These are phyloP conservation scores for Galeruca laticollis DNA, from an alignment of 2,888 invertebrate species.

Conservation along the genomic window DNA sequence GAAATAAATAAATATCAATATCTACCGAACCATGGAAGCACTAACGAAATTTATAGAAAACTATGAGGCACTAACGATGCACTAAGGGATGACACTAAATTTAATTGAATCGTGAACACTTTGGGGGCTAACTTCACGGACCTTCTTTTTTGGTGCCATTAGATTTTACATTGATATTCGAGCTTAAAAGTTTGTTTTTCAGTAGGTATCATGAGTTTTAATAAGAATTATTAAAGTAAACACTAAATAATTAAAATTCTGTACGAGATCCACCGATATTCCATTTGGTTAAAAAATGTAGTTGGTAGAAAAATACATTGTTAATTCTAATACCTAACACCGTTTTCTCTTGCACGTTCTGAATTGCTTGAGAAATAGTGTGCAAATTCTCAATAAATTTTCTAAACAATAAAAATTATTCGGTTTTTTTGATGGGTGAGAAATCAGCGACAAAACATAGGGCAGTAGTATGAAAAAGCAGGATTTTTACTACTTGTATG, in stretches of 20 bases:
- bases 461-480: constrained; percentile 33
- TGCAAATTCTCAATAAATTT: not conserved
- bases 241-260: not conserved
- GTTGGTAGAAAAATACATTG: not conserved
- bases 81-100: no score
- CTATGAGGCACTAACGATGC: no score
- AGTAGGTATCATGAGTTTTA: no score
- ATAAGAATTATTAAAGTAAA: no score
- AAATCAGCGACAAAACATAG: constrained; percentile 34
- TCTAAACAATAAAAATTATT: not conserved
- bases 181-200: no score
- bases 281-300: not conserved
- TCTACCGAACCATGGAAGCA: no score
- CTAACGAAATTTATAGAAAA: no score
- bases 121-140: no score
- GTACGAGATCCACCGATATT: not conserved
- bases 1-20: no score
- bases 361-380: constrained; percentile 9
- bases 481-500: constrained; percentile 29
- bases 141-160: no score
- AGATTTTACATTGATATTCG: no score
- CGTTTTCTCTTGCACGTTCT: not conserved
- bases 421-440: constrained; percentile 24
- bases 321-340: not conserved
- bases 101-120: no score